Evolutionary conservation across 2,113 vertebrate species (phyloP).

Genomic region (Apaloderma vittatum): DNA sequence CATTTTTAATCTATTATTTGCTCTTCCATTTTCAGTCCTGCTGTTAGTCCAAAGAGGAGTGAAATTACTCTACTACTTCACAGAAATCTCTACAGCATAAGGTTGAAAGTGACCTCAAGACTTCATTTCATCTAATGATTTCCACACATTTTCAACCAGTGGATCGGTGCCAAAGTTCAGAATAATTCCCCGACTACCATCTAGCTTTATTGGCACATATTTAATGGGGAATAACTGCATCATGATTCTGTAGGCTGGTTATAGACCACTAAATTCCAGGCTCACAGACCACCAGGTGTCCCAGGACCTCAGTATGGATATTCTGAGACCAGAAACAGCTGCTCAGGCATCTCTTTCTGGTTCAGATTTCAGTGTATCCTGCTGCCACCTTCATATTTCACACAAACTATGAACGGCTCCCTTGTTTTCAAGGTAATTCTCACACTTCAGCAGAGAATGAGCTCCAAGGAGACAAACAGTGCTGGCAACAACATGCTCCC

Average conservation of each 20-base stretch:
- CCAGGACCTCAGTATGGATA: neutral
- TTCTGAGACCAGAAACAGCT: neutral
- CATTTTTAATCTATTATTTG: slow-evolving; percentile 61
- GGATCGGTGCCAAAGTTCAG: neutral
- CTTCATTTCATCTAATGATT: neutral
- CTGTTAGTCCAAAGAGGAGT: neutral
- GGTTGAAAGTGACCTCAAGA: neutral
- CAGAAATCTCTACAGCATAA: neutral
- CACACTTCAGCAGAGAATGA: neutral
- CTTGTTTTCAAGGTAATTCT: neutral
- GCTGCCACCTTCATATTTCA: neutral
- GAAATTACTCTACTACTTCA: neutral
- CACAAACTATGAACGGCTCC: neutral
- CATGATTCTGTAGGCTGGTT: neutral
- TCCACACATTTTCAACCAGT: neutral
- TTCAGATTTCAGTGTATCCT: neutral
- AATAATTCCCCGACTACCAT: neutral
- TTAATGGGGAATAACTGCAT: neutral
- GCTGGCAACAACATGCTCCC: neutral
- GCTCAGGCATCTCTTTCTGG: neutral
- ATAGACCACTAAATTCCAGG: neutral
- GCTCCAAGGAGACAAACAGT: neutral
- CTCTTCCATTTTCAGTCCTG: slow-evolving; percentile 63
- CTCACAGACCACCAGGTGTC: neutral
- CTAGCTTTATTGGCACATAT: neutral